Percentiles rank a stretch among this genome's conserved stretches.
Conservation (phyloP, 2,888 invertebrate species). For the Ecdyonurus torrentis region DNA sequence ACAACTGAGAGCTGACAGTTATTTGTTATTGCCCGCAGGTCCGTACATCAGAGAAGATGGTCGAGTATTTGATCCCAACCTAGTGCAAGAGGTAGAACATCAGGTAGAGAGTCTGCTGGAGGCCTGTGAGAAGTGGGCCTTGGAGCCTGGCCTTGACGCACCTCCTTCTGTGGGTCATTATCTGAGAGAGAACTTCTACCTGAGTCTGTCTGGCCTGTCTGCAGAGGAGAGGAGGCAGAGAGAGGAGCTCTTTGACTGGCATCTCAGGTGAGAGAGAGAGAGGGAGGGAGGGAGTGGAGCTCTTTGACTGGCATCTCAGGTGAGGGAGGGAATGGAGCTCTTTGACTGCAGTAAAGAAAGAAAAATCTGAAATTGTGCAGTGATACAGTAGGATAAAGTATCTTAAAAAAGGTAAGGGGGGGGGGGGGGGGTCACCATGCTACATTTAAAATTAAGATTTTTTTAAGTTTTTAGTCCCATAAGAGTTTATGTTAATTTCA, state of each 20-base stretch:
- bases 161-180: slow-evolving; percentile 25
- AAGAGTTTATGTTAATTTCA: no score
- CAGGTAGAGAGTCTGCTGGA: slow-evolving; percentile 28
- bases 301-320: no score
- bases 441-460: no score
- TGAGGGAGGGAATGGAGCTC: no score
- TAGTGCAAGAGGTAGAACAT: slow-evolving; percentile 32
- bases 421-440: no score
- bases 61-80: slow-evolving; percentile 22
- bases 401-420: no score
- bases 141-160: slow-evolving; percentile 9
- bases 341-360: no score
- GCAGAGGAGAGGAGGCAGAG: slow-evolving; percentile 23
- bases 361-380: no score
- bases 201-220: slow-evolving; percentile 22
- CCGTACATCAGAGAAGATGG: slow-evolving; percentile 29
- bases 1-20: no score
- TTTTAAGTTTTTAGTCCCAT: no score
- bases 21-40: slow-evolving; percentile 12
- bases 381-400: no score
- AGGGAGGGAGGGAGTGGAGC: no score
- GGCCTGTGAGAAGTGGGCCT: slow-evolving; percentile 25
- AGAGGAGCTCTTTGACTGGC: slow-evolving; percentile 40
- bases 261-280: slow-evolving; percentile 30
- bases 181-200: slow-evolving; percentile 28